Base-by-base conservation (phyloP, 2,113 vertebrate genomes). In the Cettia cetti region DNA sequence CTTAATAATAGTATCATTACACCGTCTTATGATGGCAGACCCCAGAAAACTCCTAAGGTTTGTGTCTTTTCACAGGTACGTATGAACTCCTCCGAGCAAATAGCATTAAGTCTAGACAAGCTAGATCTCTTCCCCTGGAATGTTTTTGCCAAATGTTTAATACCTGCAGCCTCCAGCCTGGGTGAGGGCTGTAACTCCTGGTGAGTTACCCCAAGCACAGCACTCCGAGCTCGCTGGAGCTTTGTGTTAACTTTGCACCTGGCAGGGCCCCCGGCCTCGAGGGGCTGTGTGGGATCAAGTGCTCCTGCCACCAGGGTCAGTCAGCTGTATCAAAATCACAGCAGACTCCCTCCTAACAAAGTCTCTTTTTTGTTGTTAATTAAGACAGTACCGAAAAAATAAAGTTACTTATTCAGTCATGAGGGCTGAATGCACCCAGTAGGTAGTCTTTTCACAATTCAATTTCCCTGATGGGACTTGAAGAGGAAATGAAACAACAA, bases 401-500 rank as follows among this genome's bases (percentile, higher is more conserved):
- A 97, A 97, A 98, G 96, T 97, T 95, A 96, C 95, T 96, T 95
- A 97, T 94, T 97, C 97, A 95, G 96, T 96, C 97, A 94, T 53
- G 84, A 96, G 94, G 94, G 89, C 91, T 94, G 97, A 98, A 97
- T 90, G 85, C 59, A 98, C 97, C 94, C 98, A 97, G 97, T 95
- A 96, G 97, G 97, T 94, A 96, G 96, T 47, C 97, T 95, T 97
- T 97, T 97, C 96, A 97, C 97, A 97, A 98, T 97, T 97, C 97
- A 97, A 15, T 97, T 96, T 97, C 95, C 97, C 97, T 97, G 95
- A 93, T 80, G 97, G 96, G 96, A 97, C 89, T 64, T 26, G 11
- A 96, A 95, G 96, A 98, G 97, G 97, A 98, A 98, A 98, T 98
- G 97, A 98, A 97, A 97, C 97, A 98, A 97, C 97, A 98, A 97